phyloP scores from a whole-genome alignment of 2,888 invertebrate species.

The Microplitis manilae region DNA sequence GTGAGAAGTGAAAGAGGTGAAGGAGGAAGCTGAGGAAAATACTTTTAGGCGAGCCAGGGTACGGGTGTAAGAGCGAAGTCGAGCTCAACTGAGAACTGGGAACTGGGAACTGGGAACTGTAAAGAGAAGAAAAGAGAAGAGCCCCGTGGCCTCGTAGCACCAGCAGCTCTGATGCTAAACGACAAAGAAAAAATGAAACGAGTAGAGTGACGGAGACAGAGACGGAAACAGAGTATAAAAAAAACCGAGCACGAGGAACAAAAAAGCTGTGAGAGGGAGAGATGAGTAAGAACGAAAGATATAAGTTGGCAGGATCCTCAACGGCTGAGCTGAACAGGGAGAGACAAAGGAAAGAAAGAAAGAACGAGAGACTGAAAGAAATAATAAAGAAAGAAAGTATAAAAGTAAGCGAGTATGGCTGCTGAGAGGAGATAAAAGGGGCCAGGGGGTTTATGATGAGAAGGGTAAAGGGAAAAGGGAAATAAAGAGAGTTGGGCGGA shows the following conservation, averaged over 20 bases:
- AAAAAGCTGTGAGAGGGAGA: conserved; percentile 20
- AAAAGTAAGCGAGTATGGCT: conserved; percentile 13
- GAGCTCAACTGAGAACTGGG: conserved; percentile 35
- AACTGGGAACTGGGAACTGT: conserved; percentile 39
- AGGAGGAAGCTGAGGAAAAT: conserved; percentile 26
- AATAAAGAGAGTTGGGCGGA: conserved; percentile 46
- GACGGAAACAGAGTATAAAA: conserved; percentile 27
- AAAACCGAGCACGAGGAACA: conserved; percentile 22
- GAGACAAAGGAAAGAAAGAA: conserved; percentile 38
- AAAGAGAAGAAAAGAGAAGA: conserved; percentile 32
- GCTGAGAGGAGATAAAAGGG: background rate
- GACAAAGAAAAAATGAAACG: conserved; percentile 33
- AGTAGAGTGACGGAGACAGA: conserved; percentile 38
- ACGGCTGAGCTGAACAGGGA: conserved; percentile 9
- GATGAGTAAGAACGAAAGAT: background rate
- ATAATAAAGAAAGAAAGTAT: conserved; percentile 35
- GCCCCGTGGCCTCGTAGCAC: conserved; percentile 35
- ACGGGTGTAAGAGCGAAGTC: conserved; percentile 37
- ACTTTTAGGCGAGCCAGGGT: background rate
- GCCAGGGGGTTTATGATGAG: conserved; percentile 15
- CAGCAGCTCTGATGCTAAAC: conserved; percentile 8
- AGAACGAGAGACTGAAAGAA: conserved; percentile 27
- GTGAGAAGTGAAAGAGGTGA: conserved; percentile 41
- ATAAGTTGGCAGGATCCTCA: background rate
- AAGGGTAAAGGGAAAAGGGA: conserved; percentile 29